phyloP scores from a whole-genome alignment of 2,888 invertebrate genomes.

The Ophioninae sp. region DNA sequence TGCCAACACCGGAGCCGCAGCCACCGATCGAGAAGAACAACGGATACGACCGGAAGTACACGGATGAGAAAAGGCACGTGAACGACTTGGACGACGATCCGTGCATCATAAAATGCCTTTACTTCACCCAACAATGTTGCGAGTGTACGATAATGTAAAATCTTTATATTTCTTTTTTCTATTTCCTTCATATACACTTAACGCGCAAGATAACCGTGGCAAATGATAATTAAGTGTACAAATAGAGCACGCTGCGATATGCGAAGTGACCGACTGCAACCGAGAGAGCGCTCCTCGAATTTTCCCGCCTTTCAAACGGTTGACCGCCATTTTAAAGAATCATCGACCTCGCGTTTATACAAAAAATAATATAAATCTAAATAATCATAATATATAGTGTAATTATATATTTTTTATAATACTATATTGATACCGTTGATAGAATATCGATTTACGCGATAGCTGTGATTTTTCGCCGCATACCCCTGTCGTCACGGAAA shows the following conservation, averaged over 20 bases:
- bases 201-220: background rate
- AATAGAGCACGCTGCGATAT: background rate
- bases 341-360: constrained; percentile 15
- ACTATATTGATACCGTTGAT: constrained; percentile 60
- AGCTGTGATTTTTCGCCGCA: constrained; percentile 56
- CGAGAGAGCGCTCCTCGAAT: constrained; percentile 3
- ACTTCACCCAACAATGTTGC: constrained; percentile 85
- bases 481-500: constrained; percentile 15
- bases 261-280: constrained; percentile 1
- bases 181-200: background rate
- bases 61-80: constrained; percentile 69
- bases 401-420: constrained; percentile 42
- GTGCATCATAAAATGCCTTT: constrained; percentile 85
- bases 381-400: constrained; percentile 18
- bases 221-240: background rate
- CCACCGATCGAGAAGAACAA: constrained; percentile 75
- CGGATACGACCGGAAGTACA: constrained; percentile 69
- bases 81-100: constrained; percentile 83
- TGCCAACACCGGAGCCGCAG: constrained; percentile 73
- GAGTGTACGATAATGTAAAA: constrained; percentile 82
- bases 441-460: constrained; percentile 58
- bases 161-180: background rate
- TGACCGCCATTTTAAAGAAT: constrained; percentile 33
- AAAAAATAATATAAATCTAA: constrained; percentile 24
- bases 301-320: background rate